These are phyloP conservation scores for Gopherus evgoodei DNA, from an alignment of 2,113 vertebrate species.

Conservation along the genomic window DNA sequence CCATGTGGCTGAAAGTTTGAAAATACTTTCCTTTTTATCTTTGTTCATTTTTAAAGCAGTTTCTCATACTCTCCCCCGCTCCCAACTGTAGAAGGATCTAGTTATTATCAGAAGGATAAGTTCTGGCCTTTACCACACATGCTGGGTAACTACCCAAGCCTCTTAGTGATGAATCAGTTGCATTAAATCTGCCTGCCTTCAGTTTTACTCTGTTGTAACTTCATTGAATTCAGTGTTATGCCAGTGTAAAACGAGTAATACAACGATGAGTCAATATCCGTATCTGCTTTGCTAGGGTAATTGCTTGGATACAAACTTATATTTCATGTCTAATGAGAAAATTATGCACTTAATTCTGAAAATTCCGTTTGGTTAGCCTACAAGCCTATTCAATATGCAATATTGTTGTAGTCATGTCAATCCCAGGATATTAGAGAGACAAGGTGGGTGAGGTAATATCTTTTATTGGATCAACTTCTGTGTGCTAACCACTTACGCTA, in stretches of 20 bases:
- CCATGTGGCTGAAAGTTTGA: background rate
- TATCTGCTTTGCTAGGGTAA: background rate
- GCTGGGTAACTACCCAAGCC: fast-evolving
- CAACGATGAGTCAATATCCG: background rate
- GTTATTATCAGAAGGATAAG: fast-evolving
- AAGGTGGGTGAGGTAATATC: background rate
- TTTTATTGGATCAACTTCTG: background rate
- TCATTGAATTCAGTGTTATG: background rate
- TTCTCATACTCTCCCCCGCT: background rate
- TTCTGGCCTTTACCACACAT: background rate
- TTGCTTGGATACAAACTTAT: background rate
- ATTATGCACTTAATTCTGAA: background rate
- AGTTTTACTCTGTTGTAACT: background rate
- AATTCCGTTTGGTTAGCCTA: background rate
- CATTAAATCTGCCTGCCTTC: background rate
- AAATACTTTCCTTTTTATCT: background rate
- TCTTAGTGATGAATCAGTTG: background rate
- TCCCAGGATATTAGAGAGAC: background rate
- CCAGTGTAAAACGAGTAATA: too few species aligned
- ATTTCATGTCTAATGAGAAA: background rate
- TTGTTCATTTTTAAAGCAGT: background rate
- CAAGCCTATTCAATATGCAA: background rate
- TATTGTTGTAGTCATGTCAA: background rate
- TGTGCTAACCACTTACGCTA: background rate
- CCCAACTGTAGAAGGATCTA: fast-evolving